Evolutionary conservation across 2,888 invertebrate species (phyloP), one percentile per base, ranked within the genome.

Genomic region (Keiferia lycopersicella): DNA sequence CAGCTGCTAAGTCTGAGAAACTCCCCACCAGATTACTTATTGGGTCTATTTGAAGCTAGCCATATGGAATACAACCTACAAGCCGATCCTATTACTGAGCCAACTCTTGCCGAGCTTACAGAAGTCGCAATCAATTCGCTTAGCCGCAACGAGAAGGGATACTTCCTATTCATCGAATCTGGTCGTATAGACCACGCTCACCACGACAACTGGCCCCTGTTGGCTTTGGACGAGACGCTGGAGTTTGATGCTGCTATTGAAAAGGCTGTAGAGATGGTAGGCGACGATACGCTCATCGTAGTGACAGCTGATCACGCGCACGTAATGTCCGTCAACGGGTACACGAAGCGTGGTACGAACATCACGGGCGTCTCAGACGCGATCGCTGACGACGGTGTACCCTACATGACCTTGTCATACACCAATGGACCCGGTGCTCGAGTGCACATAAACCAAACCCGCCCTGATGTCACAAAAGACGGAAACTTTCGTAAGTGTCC

Each of bases 271-370:
- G 65, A 65, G 16, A 45, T 87, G 65, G 75, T 87, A 18, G 62
- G 84, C 51, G 87, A 94, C 0, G 96, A 97, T 67, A 96, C 97
- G 0, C 86, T 97, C 50, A 92, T 97, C 12, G 93, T 97, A 20
- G 96, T 96, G 34, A 95, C 96, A 0, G 91, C 96, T 0, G 96
- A 96, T 84, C 96, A 96, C 79, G 93, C 95, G 0, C 96, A 96
- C 80, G 94, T 94, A 0, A 93, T 96, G 92, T 88, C 93, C 30
- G 86, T 94, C 69, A 93, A 92, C 62, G 96, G 96, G 0, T 96
- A 96, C 81, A 91, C 95, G 11, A 83, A 82, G 20, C 91, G 95
- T 61, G 88, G 89, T 18, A 75, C 78, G 53, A 81, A 84, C 69
- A 82, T 92, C 64, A 76, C 87, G 39, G 91, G 90, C 0, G 72